Evolutionary conservation across 1,140 invertebrate genomes (phyloP).

Genomic region (Bombus cullumanus): DNA sequence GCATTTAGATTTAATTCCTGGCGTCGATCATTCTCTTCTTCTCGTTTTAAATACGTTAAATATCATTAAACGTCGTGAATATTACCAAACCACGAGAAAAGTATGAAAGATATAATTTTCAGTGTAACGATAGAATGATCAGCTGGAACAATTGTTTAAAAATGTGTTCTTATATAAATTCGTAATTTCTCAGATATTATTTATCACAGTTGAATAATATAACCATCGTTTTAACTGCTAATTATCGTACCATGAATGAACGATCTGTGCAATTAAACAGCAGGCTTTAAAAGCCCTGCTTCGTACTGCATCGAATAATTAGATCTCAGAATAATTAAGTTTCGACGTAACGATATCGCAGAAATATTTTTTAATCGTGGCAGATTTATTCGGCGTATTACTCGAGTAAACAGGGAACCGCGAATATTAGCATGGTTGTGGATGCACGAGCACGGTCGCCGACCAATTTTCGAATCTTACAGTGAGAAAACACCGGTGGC

Average conservation of each 20-base stretch:
- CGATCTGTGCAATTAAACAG: not conserved
- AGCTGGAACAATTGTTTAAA: too few species aligned
- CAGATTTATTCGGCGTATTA: not conserved
- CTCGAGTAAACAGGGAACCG: not conserved
- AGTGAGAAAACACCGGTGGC: not conserved
- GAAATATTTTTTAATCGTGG: not conserved
- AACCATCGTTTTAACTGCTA: too few species aligned
- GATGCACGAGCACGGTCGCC: not conserved
- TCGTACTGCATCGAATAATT: not conserved
- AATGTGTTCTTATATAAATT: too few species aligned
- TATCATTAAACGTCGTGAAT: not conserved
- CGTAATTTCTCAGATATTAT: too few species aligned
- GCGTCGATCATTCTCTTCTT: not conserved
- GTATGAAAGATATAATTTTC: too few species aligned
- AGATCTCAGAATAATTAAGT: not conserved
- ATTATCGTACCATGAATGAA: too few species aligned
- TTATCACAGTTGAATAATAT: too few species aligned
- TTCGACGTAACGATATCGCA: not conserved
- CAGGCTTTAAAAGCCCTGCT: not conserved
- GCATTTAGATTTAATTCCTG: not conserved
- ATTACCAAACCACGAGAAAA: too few species aligned
- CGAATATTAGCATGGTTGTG: not conserved
- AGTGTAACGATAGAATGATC: too few species aligned
- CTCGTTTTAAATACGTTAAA: not conserved
- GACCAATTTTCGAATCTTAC: conserved; percentile 6